A percentile compares a stretch with the other conserved stretches of the same genome.
These are phyloP conservation scores for Andrena flavipes DNA, from an alignment of 2,888 invertebrate genomes.

Conservation along the genomic window DNA sequence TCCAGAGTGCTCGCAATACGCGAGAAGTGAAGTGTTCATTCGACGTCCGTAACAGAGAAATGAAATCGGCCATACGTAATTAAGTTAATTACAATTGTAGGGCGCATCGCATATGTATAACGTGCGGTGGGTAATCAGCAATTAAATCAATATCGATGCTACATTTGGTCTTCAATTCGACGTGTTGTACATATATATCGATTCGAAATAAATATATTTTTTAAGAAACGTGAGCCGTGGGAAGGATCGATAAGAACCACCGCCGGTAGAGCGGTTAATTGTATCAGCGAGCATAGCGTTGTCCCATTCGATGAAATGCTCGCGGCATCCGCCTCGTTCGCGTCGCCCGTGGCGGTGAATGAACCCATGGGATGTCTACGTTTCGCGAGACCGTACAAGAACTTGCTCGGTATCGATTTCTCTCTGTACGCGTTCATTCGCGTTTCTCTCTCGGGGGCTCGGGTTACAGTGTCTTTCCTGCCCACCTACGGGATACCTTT, in stretches of 20 bases:
- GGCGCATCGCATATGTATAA: background rate
- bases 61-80: background rate
- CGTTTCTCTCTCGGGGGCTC: conserved; percentile 79
- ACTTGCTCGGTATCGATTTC: conserved; percentile 81
- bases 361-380: conserved; percentile 42
- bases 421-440: conserved; percentile 68
- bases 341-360: conserved; percentile 46
- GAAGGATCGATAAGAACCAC: background rate
- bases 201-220: conserved; percentile 55
- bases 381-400: conserved; percentile 80
- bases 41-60: background rate
- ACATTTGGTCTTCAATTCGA: background rate
- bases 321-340: background rate
- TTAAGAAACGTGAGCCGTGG: conserved; percentile 26
- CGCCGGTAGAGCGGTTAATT: background rate
- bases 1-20: background rate
- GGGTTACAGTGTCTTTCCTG: conserved; percentile 73
- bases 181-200: conserved; percentile 6
- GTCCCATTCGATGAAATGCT: conserved; percentile 3
- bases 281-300: background rate
- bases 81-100: background rate
- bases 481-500: conserved; percentile 51
- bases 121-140: background rate
- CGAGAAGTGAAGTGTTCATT: conserved; percentile 5
- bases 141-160: background rate